Evolutionary conservation across 2,888 invertebrate species (phyloP).

Genomic region (Pemphredon lugubris): DNA sequence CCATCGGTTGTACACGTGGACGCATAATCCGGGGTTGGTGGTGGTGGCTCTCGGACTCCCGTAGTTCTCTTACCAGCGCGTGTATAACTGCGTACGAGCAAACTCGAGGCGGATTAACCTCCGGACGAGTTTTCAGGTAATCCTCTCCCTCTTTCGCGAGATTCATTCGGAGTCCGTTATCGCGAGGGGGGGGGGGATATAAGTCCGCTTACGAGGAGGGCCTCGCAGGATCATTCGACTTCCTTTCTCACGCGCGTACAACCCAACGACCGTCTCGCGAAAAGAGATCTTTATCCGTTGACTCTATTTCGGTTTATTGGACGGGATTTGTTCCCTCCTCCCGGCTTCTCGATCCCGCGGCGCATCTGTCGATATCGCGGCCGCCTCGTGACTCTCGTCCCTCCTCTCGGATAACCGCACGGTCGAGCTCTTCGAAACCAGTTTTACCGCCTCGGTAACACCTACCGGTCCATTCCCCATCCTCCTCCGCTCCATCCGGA

Average conservation of each 20-base stretch:
- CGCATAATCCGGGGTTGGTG: slow-evolving; percentile 52
- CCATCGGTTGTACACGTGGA: slow-evolving; percentile 20
- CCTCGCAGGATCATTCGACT: slow-evolving; percentile 43
- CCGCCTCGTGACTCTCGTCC: background rate
- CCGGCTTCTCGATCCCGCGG: slow-evolving; percentile 7
- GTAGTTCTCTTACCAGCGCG: slow-evolving; percentile 40
- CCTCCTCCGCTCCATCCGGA: background rate
- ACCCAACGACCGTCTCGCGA: no score
- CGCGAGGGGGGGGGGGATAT: slow-evolving; percentile 49
- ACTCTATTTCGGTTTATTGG: slow-evolving; percentile 61
- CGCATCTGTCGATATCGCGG: slow-evolving; percentile 22
- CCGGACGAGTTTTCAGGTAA: slow-evolving; percentile 58
- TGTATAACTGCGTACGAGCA: slow-evolving; percentile 58
- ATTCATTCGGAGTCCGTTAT: slow-evolving; percentile 57
- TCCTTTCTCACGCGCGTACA: slow-evolving; percentile 35
- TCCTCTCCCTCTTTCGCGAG: slow-evolving; percentile 48
- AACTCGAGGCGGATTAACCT: slow-evolving; percentile 59
- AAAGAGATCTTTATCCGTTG: slow-evolving; percentile 49
- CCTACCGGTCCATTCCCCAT: slow-evolving; percentile 1
- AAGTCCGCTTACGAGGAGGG: slow-evolving; percentile 44
- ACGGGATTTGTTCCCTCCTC: slow-evolving; percentile 2
- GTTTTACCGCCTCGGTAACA: slow-evolving; percentile 23
- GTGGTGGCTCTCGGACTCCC: slow-evolving; percentile 6
- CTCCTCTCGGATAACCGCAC: slow-evolving; percentile 9
- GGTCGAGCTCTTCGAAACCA: slow-evolving; percentile 36